Evolutionary conservation across 1,140 invertebrate genomes (phyloP).

Genomic region (Lineus longissimus): DNA sequence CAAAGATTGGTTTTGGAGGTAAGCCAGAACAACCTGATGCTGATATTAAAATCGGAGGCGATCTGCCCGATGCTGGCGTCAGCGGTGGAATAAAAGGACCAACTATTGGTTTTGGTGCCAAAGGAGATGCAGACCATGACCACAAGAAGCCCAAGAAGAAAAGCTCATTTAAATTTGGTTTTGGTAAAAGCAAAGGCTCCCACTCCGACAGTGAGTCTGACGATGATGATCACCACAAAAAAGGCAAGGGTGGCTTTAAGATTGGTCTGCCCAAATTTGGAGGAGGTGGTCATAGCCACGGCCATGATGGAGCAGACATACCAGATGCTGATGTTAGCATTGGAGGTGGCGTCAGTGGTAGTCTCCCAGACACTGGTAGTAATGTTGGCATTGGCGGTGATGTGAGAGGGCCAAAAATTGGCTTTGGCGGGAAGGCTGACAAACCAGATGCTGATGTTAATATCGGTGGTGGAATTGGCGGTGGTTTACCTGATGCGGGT

Average conservation of each 20-base stretch:
- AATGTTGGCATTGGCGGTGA: not conserved
- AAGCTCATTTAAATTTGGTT: not conserved
- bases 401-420: not conserved
- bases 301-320: not conserved
- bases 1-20: not conserved
- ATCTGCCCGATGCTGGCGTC: no score
- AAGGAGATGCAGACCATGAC: not conserved
- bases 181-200: not conserved
- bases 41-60: no score
- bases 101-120: not conserved
- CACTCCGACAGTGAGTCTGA: not conserved
- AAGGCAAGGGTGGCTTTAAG: not conserved
- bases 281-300: not conserved
- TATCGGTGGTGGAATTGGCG: not conserved
- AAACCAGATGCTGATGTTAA: slow-evolving; percentile 3
- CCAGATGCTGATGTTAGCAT: not conserved
- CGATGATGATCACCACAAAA: not conserved
- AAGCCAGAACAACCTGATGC: no score
- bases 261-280: not conserved
- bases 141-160: not conserved
- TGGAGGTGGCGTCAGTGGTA: not conserved
- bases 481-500: not conserved
- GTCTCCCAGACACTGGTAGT: not conserved
- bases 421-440: not conserved
- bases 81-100: not conserved